Evolutionary conservation across 2,113 vertebrate species (phyloP).

Genomic region (Poecile atricapillus): DNA sequence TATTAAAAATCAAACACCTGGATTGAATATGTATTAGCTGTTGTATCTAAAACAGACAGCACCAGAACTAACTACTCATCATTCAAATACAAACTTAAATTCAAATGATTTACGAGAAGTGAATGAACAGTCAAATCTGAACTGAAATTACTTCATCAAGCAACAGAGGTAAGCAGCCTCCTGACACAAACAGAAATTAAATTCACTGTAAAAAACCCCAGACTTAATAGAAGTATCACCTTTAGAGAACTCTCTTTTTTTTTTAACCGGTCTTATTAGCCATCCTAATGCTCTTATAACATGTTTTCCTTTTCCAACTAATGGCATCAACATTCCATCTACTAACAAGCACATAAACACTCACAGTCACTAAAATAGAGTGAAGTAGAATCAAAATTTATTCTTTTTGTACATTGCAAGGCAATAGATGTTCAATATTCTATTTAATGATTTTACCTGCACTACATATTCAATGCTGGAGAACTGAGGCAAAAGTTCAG

Average conservation of each 20-base stretch:
- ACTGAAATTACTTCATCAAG: not conserved
- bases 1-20: not conserved
- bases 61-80: not conserved
- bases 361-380: not conserved
- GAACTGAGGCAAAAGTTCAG: conserved; percentile 95
- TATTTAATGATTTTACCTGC: conserved; percentile 78
- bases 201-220: not conserved
- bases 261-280: not conserved
- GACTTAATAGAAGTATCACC: not conserved
- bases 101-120: not conserved
- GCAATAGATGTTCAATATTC: not conserved
- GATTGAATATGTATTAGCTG: not conserved
- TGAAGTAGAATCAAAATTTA: not conserved
- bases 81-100: not conserved
- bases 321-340: not conserved
- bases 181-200: not conserved
- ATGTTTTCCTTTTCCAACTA: not conserved
- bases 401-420: not conserved
- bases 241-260: not conserved
- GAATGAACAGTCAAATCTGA: not conserved
- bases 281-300: not conserved
- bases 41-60: not conserved
- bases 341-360: not conserved
- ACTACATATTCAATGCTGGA: conserved; percentile 99
- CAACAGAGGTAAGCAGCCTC: not conserved